These are phyloP conservation scores for Gymnothorax javanicus DNA, from an alignment of 2,797 vertebrate species.

Conservation along the genomic window DNA sequence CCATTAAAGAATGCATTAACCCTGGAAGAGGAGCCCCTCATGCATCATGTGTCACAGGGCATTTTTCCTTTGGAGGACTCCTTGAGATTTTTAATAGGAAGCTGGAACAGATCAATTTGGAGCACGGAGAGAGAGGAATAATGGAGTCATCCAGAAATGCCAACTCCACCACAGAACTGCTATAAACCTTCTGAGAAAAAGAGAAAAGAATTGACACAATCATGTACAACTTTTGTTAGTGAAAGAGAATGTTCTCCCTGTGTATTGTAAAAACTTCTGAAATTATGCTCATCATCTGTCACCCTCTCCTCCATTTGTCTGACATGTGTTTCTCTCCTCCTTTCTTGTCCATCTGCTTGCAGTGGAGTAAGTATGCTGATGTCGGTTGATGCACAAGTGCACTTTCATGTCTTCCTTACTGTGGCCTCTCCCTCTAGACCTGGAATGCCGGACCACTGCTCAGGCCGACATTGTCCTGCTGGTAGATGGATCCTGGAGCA, in stretches of 20 bases:
- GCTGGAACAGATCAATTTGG: slow-evolving; percentile 59
- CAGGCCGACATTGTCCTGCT: slow-evolving; percentile 95
- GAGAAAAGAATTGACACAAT: slow-evolving; percentile 8
- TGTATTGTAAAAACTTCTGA: neutral
- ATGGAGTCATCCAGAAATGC: neutral
- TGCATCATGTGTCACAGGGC: slow-evolving; percentile 66
- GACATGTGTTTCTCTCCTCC: neutral
- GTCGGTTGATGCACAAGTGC: neutral
- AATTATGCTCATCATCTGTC: neutral
- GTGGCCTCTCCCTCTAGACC: slow-evolving; percentile 70
- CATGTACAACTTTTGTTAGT: slow-evolving; percentile 10
- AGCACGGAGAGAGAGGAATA: slow-evolving; percentile 37
- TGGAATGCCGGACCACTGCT: slow-evolving; percentile 86
- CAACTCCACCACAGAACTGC: neutral
- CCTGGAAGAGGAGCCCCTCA: slow-evolving; percentile 55
- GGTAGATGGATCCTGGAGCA: slow-evolving; percentile 99
- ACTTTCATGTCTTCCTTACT: neutral
- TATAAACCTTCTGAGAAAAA: neutral
- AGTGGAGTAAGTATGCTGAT: neutral
- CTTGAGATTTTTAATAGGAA: slow-evolving; percentile 48
- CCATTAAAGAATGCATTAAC: slow-evolving; percentile 62
- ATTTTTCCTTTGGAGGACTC: slow-evolving; percentile 64
- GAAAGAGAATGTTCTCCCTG: neutral
- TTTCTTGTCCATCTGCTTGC: neutral
- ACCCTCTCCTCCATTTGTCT: neutral